Conservation (phyloP, 2,797 vertebrate species). For the Acrossocheilus wenchowensis region DNA sequence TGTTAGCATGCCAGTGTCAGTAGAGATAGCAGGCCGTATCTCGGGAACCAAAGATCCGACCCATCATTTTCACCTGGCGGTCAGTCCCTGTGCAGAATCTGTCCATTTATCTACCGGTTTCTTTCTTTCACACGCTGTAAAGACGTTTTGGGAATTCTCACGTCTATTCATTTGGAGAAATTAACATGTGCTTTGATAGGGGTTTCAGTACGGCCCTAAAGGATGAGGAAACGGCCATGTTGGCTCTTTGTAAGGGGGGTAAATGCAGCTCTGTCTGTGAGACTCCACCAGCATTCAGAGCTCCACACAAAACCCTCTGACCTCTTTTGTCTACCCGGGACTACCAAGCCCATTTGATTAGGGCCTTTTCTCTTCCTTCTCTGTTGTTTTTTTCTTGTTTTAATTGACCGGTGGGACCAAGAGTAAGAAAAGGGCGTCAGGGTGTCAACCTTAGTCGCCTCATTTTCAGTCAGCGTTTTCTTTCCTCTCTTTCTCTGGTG, state of each 20-base stretch:
- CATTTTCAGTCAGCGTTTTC: conserved; percentile 50
- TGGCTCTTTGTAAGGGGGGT: conserved; percentile 78
- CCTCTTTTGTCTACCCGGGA: conserved; percentile 71
- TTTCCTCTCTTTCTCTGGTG: conserved; percentile 65
- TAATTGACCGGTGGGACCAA: conserved; percentile 56
- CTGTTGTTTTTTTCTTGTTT: conserved; percentile 55
- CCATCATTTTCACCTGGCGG: conserved; percentile 31
- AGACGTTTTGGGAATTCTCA: conserved; percentile 72
- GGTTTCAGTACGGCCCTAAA: conserved; percentile 76
- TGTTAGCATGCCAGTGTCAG: conserved; percentile 6
- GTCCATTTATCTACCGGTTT: conserved; percentile 71
- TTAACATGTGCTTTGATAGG: conserved; percentile 80
- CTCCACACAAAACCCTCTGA: conserved; percentile 75
- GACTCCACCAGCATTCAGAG: conserved; percentile 74
- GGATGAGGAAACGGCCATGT: conserved; percentile 76
- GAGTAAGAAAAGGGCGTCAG: conserved; percentile 46
- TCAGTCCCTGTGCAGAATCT: background rate
- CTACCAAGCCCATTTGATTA: conserved; percentile 70
- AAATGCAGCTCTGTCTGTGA: conserved; percentile 77
- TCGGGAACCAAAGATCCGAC: conserved; percentile 18
- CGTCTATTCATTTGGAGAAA: conserved; percentile 73
- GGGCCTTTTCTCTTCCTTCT: conserved; percentile 60
- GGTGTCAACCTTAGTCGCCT: conserved; percentile 48
- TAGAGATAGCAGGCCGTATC: conserved; percentile 1
- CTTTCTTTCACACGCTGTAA: conserved; percentile 78